Percentiles rank a stretch among this genome's conserved stretches.
Evolutionary conservation across 1,140 invertebrate genomes (phyloP).

Genomic region (Tetramorium simillimum): DNA sequence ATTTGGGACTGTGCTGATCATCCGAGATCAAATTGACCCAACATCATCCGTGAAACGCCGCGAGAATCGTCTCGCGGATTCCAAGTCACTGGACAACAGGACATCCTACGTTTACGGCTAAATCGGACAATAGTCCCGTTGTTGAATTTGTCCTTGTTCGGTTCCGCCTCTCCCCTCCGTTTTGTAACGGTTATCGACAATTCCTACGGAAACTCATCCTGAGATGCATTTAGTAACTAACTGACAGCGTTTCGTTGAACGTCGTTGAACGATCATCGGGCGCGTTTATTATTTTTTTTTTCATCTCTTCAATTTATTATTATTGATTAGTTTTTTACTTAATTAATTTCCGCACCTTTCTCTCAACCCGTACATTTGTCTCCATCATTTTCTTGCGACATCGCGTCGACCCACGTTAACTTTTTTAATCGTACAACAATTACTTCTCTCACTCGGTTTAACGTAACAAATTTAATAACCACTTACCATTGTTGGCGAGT

Average conservation of each 20-base stretch:
- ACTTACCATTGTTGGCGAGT: background rate
- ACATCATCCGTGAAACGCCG: background rate
- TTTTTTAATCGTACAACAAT: background rate
- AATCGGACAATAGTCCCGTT: background rate
- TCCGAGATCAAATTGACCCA: constrained; percentile 11
- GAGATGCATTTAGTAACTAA: constrained; percentile 30
- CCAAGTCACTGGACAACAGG: background rate
- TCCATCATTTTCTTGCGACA: background rate
- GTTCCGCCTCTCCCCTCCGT: background rate
- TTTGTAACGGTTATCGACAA: constrained; percentile 17
- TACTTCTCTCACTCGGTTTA: background rate
- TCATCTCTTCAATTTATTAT: constrained; percentile 23
- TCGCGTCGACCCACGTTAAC: background rate
- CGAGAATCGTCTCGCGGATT: constrained; percentile 9
- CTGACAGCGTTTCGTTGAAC: constrained; percentile 11
- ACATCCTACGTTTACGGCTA: background rate
- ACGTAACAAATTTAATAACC: constrained; percentile 13
- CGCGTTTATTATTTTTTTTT: background rate
- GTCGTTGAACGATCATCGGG: constrained; percentile 9
- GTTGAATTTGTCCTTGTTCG: constrained; percentile 24
- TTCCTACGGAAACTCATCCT: constrained; percentile 28
- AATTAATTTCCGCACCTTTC: background rate
- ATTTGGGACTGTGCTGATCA: background rate
- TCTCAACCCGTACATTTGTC: background rate
- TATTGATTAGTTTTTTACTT: constrained; percentile 33